phyloP scores from a whole-genome alignment of 2,113 vertebrate species.

The Podarcis cretensis region DNA sequence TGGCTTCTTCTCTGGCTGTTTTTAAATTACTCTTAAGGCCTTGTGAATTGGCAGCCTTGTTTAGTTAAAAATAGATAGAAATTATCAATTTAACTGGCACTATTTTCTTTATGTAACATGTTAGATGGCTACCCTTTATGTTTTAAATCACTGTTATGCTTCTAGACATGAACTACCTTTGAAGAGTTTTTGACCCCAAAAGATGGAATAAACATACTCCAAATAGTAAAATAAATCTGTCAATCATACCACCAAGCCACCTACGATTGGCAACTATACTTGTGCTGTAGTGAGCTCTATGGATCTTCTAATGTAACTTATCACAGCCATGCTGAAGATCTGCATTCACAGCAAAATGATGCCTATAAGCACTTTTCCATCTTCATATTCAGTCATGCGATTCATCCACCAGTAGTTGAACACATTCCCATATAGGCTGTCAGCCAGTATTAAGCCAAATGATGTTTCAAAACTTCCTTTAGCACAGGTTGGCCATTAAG shows the following conservation, averaged over 20 bases:
- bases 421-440: background rate
- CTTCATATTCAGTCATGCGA: background rate
- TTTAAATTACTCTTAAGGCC: background rate
- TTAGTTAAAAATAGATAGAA: too few species aligned
- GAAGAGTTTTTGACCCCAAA: background rate
- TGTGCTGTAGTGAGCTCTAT: background rate
- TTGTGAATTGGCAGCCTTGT: too few species aligned
- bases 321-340: background rate
- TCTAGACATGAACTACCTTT: background rate
- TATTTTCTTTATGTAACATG: background rate
- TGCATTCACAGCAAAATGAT: background rate
- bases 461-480: background rate
- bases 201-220: background rate
- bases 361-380: background rate
- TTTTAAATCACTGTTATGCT: background rate
- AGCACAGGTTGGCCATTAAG: background rate
- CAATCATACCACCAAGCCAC: background rate
- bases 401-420: background rate
- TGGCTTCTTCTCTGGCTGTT: background rate
- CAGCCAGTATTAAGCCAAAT: background rate
- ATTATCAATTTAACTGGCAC: background rate
- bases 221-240: too few species aligned
- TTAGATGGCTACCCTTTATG: background rate
- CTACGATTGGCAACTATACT: background rate
- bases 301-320: background rate